Percentiles rank a stretch among this genome's conserved stretches.
Evolutionary conservation across 2,888 invertebrate species (phyloP).

Genomic region (Caenorhabditis imperialis): DNA sequence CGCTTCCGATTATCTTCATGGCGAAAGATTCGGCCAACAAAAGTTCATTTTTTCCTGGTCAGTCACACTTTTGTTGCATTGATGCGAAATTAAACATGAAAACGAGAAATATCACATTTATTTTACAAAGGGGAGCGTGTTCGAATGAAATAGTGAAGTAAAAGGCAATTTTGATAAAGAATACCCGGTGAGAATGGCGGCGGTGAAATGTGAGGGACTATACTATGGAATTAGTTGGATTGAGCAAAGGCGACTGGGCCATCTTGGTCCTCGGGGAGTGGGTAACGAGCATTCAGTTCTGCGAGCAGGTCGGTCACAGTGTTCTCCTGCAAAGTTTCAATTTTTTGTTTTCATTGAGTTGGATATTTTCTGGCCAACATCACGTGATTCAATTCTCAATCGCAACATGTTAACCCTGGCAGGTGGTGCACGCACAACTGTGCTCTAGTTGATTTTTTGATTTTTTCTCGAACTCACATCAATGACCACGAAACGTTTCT

Average conservation of each 20-base stretch:
- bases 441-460: slow-evolving; percentile 4
- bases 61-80: not conserved
- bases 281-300: slow-evolving; percentile 56
- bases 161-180: slow-evolving; percentile 1
- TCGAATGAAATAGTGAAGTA: no score
- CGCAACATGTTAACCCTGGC: no score
- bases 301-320: slow-evolving; percentile 51
- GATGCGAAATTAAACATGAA: no score
- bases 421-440: slow-evolving; percentile 1
- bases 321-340: slow-evolving; percentile 53
- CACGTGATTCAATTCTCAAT: not conserved
- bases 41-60: not conserved
- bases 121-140: no score
- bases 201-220: no score
- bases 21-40: no score
- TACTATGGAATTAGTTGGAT: slow-evolving; percentile 10
- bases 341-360: not conserved
- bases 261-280: slow-evolving; percentile 45
- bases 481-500: slow-evolving; percentile 88
- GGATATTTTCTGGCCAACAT: not conserved
- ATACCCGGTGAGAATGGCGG: not conserved
- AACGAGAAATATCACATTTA: not conserved
- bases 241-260: slow-evolving; percentile 25
- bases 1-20: no score
- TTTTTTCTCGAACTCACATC: slow-evolving; percentile 84